phyloP scores from a whole-genome alignment of 2,888 invertebrate species.

The Flexamia atlantica region DNA sequence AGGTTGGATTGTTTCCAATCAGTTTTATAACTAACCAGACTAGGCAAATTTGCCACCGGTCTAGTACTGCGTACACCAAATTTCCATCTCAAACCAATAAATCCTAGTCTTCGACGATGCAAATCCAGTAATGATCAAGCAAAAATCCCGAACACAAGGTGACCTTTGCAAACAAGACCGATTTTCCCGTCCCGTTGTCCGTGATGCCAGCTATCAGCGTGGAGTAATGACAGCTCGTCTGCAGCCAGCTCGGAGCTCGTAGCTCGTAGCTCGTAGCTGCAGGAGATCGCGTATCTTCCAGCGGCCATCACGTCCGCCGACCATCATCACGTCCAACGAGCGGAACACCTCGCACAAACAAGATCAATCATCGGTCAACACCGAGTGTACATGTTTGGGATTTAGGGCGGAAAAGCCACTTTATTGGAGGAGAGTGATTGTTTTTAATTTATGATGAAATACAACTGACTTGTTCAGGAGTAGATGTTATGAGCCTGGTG shows the following conservation, averaged over 20 bases:
- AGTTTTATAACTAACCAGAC: too few species aligned
- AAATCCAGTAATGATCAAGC: neutral
- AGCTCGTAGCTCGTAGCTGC: neutral
- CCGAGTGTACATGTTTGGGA: neutral
- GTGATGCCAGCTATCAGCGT: constrained; percentile 3
- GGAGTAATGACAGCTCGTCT: constrained; percentile 8
- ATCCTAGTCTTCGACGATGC: neutral
- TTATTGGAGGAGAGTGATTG: neutral
- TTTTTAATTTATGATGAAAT: too few species aligned
- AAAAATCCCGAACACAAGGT: neutral
- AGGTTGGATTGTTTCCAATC: too few species aligned
- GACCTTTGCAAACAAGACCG: constrained; percentile 24
- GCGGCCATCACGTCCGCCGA: constrained; percentile 18
- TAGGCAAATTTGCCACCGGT: too few species aligned
- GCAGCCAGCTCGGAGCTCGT: neutral
- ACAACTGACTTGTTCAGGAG: too few species aligned
- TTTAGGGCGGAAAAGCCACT: neutral
- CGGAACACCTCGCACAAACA: constrained; percentile 41
- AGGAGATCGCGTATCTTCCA: constrained; percentile 34
- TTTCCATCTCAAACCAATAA: too few species aligned
- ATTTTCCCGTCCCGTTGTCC: neutral
- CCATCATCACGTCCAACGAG: constrained; percentile 32
- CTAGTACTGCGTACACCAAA: too few species aligned
- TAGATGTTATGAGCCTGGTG: too few species aligned
- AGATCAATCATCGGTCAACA: constrained; percentile 24